Evolutionary conservation across 2,888 invertebrate species (phyloP).

Genomic region (Nephrotoma guestfalica): DNA sequence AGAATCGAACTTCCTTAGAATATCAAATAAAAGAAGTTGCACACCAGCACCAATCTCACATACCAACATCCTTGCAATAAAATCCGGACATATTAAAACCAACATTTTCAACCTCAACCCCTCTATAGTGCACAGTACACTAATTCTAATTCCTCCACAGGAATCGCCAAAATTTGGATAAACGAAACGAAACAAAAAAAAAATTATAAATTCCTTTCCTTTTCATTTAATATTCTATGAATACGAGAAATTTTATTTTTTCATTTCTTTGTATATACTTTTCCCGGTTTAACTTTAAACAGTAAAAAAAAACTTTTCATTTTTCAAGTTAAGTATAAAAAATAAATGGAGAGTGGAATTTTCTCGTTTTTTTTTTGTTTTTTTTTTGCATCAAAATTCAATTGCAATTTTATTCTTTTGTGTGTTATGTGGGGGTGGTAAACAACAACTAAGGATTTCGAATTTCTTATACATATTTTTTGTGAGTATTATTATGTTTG

Average conservation of each 20-base stretch:
- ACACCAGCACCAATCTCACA: background rate
- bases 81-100: background rate
- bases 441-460: background rate
- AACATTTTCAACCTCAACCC: background rate
- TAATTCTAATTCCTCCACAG: background rate
- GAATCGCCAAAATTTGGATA: background rate
- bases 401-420: background rate
- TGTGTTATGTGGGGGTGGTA: background rate
- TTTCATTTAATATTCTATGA: background rate
- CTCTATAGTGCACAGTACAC: background rate
- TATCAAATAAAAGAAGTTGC: too few relatives aligned
- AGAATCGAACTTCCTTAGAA: too few relatives aligned
- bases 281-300: background rate
- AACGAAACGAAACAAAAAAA: background rate
- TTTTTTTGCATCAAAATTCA: background rate
- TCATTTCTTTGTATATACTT: background rate
- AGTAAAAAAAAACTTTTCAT: background rate
- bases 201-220: background rate
- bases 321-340: background rate
- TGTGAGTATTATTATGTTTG: background rate
- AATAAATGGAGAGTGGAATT: background rate
- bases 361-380: background rate
- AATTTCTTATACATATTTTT: background rate
- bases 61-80: background rate
- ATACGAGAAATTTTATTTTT: background rate